Conservation (phyloP, 2,797 vertebrate genomes). For the Jordanella pulchra region DNA sequence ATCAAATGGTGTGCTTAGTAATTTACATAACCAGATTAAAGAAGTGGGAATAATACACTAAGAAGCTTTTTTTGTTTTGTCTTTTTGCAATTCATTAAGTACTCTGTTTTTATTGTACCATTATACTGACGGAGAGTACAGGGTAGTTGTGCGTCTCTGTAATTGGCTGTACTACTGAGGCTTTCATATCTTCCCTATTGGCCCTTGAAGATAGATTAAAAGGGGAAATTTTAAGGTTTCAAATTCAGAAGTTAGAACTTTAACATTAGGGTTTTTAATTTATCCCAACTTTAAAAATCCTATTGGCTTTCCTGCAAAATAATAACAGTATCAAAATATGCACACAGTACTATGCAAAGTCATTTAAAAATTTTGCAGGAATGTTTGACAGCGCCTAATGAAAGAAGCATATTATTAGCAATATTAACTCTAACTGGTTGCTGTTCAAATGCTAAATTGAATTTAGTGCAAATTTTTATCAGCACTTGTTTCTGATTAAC, state of each 20-base stretch:
- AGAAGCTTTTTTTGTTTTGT: conserved; percentile 2
- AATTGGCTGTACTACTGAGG: background rate
- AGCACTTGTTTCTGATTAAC: background rate
- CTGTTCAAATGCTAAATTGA: background rate
- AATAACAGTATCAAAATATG: background rate
- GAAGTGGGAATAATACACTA: conserved; percentile 33
- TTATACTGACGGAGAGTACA: background rate
- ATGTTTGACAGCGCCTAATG: background rate
- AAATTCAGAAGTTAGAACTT: background rate
- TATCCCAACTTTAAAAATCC: background rate
- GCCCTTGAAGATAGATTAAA: background rate
- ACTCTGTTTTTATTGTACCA: background rate
- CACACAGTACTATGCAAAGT: background rate
- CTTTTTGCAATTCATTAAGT: conserved; percentile 6
- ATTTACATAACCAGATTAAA: conserved; percentile 38
- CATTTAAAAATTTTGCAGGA: background rate
- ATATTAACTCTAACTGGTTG: too few species aligned
- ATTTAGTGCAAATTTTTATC: background rate
- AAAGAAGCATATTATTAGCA: background rate
- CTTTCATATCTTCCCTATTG: background rate
- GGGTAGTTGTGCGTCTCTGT: too few species aligned
- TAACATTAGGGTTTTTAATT: background rate
- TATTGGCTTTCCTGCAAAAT: background rate
- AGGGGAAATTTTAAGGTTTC: background rate
- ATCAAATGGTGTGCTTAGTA: conserved; percentile 45